phyloP scores from a whole-genome alignment of 1,140 invertebrate species.

The Yoshiicerus persimilis region DNA sequence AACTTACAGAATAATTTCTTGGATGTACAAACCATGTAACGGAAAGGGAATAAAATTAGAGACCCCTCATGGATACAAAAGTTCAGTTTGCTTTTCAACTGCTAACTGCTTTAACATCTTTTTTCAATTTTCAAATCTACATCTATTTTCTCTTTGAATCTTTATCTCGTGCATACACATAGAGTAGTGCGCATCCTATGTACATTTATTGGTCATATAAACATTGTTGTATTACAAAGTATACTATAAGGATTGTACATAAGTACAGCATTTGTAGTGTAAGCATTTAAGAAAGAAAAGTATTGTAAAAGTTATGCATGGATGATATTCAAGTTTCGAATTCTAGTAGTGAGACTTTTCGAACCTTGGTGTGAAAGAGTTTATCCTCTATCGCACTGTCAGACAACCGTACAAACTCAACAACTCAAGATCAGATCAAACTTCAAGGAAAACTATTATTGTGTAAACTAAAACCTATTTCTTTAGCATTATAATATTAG shows the following conservation, averaged over 20 bases:
- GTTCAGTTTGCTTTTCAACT: constrained; percentile 1
- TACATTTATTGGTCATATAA: too few species aligned
- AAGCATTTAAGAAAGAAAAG: too few species aligned
- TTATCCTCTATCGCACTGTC: constrained; percentile 10
- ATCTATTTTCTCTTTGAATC: not conserved
- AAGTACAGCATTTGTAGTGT: too few species aligned
- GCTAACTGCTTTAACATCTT: constrained; percentile 16
- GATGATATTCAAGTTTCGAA: not conserved
- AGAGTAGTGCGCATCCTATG: too few species aligned
- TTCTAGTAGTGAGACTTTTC: constrained; percentile 1
- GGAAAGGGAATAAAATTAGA: not conserved
- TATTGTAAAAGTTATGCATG: not conserved
- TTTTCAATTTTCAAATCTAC: not conserved
- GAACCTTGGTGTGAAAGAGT: constrained; percentile 11
- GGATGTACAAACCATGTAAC: not conserved
- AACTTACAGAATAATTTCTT: not conserved
- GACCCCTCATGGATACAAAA: not conserved
- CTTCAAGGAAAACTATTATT: not conserved
- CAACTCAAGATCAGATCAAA: not conserved
- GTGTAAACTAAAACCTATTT: not conserved
- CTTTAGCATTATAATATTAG: not conserved
- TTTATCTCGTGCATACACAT: not conserved
- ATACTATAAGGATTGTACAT: not conserved
- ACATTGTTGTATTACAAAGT: too few species aligned
- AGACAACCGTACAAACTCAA: not conserved